Evolutionary conservation across 2,797 vertebrate species (phyloP), one percentile per base, ranked within the genome.

Genomic region (Australoheros facetus): DNA sequence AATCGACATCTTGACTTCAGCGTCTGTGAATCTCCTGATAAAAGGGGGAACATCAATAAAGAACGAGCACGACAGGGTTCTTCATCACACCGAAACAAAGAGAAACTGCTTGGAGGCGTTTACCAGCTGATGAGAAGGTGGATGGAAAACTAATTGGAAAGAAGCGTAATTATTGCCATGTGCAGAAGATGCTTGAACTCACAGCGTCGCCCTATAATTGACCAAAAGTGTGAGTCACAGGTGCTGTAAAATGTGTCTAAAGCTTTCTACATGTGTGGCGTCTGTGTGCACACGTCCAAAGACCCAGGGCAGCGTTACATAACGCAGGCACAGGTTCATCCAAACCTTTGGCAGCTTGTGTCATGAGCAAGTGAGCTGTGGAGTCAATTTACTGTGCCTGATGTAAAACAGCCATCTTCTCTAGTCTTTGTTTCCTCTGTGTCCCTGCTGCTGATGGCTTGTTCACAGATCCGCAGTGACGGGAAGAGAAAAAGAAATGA

Each of bases 1-100:
- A 26, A 60, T 82, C 76, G 78, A 79, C 75, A 79, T 85, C 48
- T 88, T 48, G 72, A 57, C 78, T 73, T 69, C 6, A 80, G 11
- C 53, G 42, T 83, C 72, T 83, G 32, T 79, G 69, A 42, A 75
- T 62, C 39, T 73, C 48, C 53, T 58, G 54, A 82, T 21, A 56
- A 37, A 77, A 71, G n/a, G 2, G 16, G 0, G 5, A 10, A 19
- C 0, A 5, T 28, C 62, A 19, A 0, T 17, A 19, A 66, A 7
- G 16, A 34, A 12, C 19, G 23, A 66, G 62, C 9, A 28, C 16
- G 48, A 0, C 42, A 4, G 42, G 26, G 30, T 56, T 13, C 23
- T 56, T 13, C 9, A 9, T 73, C 70, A 58, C 54, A 42, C 28
- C 2, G 58, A 66, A 4, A 60, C 1, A 0, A 26, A 82, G n/a